Evolutionary conservation across 2,113 vertebrate genomes (phyloP).

Genomic region (Chloroceryle aenea): DNA sequence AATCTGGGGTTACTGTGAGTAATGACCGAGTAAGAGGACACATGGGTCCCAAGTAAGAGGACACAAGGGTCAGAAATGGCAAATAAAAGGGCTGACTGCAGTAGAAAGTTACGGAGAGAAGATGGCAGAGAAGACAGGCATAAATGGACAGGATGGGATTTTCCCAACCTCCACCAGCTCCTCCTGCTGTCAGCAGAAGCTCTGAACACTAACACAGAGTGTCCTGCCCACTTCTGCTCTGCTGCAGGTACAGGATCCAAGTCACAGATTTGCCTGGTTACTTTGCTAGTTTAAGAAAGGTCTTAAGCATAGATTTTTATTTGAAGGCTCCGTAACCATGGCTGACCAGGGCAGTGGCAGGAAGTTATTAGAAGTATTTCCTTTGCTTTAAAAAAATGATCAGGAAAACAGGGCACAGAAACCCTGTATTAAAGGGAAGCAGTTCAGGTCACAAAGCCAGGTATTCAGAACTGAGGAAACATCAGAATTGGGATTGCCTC

Average conservation of each 20-base stretch:
- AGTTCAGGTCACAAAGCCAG: neutral
- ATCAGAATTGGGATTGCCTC: neutral
- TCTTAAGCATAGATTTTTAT: neutral
- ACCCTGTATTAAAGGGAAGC: neutral
- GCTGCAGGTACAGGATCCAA: neutral
- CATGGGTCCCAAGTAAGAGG: neutral
- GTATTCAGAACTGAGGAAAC: neutral
- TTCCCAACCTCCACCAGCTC: neutral
- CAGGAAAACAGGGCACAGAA: neutral
- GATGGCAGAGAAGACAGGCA: neutral
- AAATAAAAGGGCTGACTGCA: neutral
- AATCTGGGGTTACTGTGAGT: neutral
- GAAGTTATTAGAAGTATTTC: neutral
- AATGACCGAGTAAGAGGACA: neutral
- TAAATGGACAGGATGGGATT: neutral
- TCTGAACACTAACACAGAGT: neutral
- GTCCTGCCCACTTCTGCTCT: accelerated
- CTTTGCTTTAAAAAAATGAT: neutral
- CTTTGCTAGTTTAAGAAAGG: neutral
- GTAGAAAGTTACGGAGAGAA: neutral
- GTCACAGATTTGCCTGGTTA: neutral
- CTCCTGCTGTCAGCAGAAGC: neutral
- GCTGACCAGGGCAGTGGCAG: neutral
- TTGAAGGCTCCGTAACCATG: neutral
- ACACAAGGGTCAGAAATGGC: neutral